Evolutionary conservation across 2,888 invertebrate genomes (phyloP), one percentile per base, ranked within the genome.

Genomic region (Eupithecia inturbata): DNA sequence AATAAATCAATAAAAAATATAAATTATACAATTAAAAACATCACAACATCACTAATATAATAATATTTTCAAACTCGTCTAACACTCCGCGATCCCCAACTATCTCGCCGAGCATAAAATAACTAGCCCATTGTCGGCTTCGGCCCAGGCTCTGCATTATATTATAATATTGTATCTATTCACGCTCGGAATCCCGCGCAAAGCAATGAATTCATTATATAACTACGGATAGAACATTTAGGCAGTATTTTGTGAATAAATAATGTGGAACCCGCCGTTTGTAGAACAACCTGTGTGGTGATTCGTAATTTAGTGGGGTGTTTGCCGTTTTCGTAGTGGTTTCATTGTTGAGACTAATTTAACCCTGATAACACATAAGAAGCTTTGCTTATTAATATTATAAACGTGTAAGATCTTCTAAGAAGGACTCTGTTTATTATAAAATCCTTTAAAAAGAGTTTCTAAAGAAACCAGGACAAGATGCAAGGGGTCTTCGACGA

Each of bases 161-260:
- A 57, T 71, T 67, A 41, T 57, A 57, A 57, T 71, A 66, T 67
- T 64, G 28, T 75, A 63, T 70, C 72, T 72, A 72, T 72, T 75
- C 75, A 72, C 75, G 75, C 67, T 68, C 36, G 64, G 63, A 68
- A 70, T 72, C 67, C 72, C 69, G 67, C 69, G 70, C 62, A 72
- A 77, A 77, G 73, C 74, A 69, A 77, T 78, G 78, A 80, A 80
- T 80, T 78, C 78, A 78, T 80, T 73, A 78, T 72, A 70, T 66
- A 66, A 66, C 71, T 70, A 72, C 75, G 76, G 76, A 76, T 78
- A 79, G 75, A 78, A 76, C 77, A 76, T 78, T 80, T 77, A 79
- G 75, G 71, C 62, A 76, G 72, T 73, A 75, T 77, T 66, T 66
- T 74, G 72, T 80, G 76, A 80, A 78, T 80, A 77, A 79, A 75